Base-by-base conservation (phyloP, 2,797 vertebrate genomes). In the Anabas testudineus region DNA sequence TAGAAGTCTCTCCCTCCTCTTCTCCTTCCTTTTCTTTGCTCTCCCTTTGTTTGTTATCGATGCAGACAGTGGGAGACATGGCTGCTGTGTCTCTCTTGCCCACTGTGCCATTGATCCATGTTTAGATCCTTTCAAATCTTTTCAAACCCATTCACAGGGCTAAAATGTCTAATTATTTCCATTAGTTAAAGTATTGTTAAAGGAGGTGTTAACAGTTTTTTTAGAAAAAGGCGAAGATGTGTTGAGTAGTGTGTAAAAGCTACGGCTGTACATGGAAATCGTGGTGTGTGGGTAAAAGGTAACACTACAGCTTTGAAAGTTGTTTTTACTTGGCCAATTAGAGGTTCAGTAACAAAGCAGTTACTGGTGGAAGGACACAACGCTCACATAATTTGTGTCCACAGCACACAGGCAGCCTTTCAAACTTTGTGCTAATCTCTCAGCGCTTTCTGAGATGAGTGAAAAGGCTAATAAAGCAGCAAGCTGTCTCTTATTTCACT, bases 101-200 rank as follows among this genome's bases (percentile, higher is more conserved):
- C 68, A 76, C 81, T 76, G 87, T 22, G 52, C 48, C 41, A 85
- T 80, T 76, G 83, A 88, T 91, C 68, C 54, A 30, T 65, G 64
- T 81, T 81, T 69, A 65, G 49, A 82, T 67, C 66, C 42, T 53
- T 43, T 43, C 41, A 42, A 1, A 42, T 42, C 66, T 58, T 76
- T 69, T 74, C 61, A 74, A 45, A 78, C 36, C 62, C 58, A 67
- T 41, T 65, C 34, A 47, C 39, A 37, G 21, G 47, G 13, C 18
- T 34, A 26, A 67, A 70, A 61, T 32, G 26, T 67, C 18, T 55
- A 21, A 37, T 73, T 70, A 65, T 74, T 77, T 47, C 48, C 70
- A 42, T 70, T 64, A 48, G 45, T 42, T 58, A 2, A 67, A 49
- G 52, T 41, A n/a, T 10, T 24, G 51, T 19, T 34, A 3, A 43